Percentiles rank a stretch among this genome's conserved stretches.
phyloP scores from a whole-genome alignment of 2,113 vertebrate genomes.

The Hippolais icterina region DNA sequence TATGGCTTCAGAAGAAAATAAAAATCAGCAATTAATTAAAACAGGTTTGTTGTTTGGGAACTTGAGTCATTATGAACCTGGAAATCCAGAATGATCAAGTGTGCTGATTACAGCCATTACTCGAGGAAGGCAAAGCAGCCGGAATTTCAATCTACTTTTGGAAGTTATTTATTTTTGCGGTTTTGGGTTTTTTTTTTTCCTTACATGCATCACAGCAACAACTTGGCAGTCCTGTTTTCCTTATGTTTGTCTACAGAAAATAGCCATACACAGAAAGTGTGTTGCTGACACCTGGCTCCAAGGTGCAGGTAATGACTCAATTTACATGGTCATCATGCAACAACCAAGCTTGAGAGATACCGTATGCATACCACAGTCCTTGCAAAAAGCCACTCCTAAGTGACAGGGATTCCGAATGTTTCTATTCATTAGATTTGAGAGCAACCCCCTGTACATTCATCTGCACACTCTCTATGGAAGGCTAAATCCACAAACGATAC shows the following conservation, averaged over 20 bases:
- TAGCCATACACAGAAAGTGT: neutral
- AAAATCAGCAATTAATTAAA: slow-evolving; percentile 54
- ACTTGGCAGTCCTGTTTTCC: slow-evolving; percentile 20
- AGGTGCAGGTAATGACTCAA: slow-evolving; percentile 59
- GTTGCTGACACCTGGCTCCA: slow-evolving; percentile 33
- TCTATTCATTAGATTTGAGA: slow-evolving; percentile 54
- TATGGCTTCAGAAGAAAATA: slow-evolving; percentile 16
- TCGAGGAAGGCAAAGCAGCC: neutral
- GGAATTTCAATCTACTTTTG: neutral
- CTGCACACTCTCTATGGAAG: neutral
- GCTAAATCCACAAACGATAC: slow-evolving; percentile 57
- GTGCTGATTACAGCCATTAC: neutral
- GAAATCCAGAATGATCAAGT: slow-evolving; percentile 14
- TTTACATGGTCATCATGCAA: slow-evolving; percentile 29
- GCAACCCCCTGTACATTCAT: slow-evolving; percentile 53
- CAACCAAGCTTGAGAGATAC: slow-evolving; percentile 54
- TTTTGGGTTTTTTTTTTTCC: neutral
- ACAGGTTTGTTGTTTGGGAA: slow-evolving; percentile 33
- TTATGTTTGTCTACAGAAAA: slow-evolving; percentile 42
- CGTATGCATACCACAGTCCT: slow-evolving; percentile 9
- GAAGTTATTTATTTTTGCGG: neutral
- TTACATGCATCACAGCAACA: neutral
- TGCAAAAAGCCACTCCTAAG: slow-evolving; percentile 58
- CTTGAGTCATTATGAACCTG: slow-evolving; percentile 45
- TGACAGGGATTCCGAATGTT: slow-evolving; percentile 24